Base-by-base conservation (phyloP, 2,888 invertebrate species). In the Ichneumon xanthorius region DNA sequence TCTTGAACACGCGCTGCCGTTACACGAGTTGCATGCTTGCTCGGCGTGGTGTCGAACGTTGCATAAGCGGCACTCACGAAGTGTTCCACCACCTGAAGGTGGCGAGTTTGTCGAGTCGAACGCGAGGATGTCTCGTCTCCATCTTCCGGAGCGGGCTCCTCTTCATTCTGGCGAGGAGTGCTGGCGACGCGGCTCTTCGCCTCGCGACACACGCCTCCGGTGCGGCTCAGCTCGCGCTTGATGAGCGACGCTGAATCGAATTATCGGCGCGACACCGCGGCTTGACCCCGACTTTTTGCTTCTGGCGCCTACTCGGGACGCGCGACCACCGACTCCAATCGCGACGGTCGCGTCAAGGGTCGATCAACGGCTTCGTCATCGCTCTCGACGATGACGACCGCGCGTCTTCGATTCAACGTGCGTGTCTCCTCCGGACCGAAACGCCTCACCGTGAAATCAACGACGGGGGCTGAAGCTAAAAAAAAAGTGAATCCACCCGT, bases 1-100 rank as follows among this genome's bases (percentile, higher is more conserved):
- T 58, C 19, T 26, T 45, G 65, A 61, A 61, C 33, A 63, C 33
- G 71, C 16, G 71, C 16, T 9, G 55, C 33, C 19, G 4, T 11
- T 6, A 68, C 26, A 48, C 45, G 4, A 48, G 45, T 14, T 16
- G 45, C 45, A 16, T 48, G 45, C 45, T 48, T 11, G 2, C 1
- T 40, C 0, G 11, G 65, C 48, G 37, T 2, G 14, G n/a, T 72
- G 9, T 19, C 14, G 14, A 19, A 48, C 63, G 61, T 14, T 61
- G 4, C 68, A 76, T 70, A 14, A 14, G 45, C 33, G 55, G 45
- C 76, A 75, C 88, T 92, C 90, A 92, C 89, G 91, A 92, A 72
- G 90, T 89, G 86, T 89, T 90, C 90, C 90, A 90, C 92, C 92
- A 89, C 88, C 91, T 89, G 82, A 88, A 89, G 84, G 85, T 87